phyloP scores from a whole-genome alignment of 2,888 invertebrate genomes.

The Piscicola geometra region DNA sequence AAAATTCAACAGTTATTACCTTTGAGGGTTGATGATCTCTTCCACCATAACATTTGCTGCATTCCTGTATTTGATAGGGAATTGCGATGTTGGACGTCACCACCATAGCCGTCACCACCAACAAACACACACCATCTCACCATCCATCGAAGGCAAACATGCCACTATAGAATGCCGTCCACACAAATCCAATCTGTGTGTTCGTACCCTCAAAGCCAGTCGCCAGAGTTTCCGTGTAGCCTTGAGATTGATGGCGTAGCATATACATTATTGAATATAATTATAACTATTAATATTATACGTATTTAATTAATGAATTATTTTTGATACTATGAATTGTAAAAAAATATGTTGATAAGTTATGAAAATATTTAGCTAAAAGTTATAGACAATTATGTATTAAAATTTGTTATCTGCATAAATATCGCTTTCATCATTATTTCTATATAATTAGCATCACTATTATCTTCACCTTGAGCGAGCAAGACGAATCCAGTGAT shows the following conservation, averaged over 20 bases:
- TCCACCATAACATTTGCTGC: conserved; percentile 44
- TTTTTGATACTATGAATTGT: too few species aligned
- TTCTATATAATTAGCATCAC: too few species aligned
- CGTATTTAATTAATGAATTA: too few species aligned
- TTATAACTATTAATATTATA: too few species aligned
- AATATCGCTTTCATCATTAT: too few species aligned
- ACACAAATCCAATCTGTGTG: conserved; percentile 75
- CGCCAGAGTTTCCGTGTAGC: conserved; percentile 64
- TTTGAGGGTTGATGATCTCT: conserved; percentile 42
- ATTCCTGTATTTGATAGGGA: conserved; percentile 57
- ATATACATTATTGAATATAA: too few species aligned
- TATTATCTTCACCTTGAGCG: conserved; percentile 2
- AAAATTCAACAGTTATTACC: too few species aligned
- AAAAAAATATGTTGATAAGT: too few species aligned
- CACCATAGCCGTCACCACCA: background rate
- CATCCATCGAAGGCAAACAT: conserved; percentile 91
- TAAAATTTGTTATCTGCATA: too few species aligned
- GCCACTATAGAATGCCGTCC: conserved; percentile 88
- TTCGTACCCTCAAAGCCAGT: conserved; percentile 73
- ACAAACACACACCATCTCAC: conserved; percentile 51
- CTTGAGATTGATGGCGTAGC: conserved; percentile 35
- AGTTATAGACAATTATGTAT: too few species aligned
- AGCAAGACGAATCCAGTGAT: conserved; percentile 19
- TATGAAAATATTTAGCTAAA: too few species aligned
- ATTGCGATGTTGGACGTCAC: too few species aligned